These are phyloP conservation scores for Silvanus unidentatus DNA, from an alignment of 2,888 invertebrate genomes.

Conservation along the genomic window DNA sequence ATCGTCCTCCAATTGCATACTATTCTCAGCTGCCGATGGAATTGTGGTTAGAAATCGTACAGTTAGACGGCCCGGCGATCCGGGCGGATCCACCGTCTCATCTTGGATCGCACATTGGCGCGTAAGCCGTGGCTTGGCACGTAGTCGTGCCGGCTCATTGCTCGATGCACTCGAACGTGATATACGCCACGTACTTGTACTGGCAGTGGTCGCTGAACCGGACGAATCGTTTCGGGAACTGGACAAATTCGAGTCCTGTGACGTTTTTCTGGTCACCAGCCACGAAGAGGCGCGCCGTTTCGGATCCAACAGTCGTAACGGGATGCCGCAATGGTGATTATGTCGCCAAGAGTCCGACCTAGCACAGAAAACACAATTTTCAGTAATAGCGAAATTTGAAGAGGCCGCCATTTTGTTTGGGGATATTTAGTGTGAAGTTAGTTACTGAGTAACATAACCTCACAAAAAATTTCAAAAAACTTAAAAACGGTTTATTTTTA, in stretches of 20 bases:
- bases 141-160: slow-evolving; percentile 46
- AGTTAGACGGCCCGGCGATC: slow-evolving; percentile 50
- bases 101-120: slow-evolving; percentile 76
- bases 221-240: slow-evolving; percentile 89
- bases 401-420: too few relatives aligned
- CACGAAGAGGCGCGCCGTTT: slow-evolving; percentile 80
- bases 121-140: slow-evolving; percentile 67
- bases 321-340: slow-evolving; percentile 69
- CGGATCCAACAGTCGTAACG: slow-evolving; percentile 65
- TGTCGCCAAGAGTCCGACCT: slow-evolving; percentile 84
- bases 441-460: too few relatives aligned
- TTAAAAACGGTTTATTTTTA: too few relatives aligned
- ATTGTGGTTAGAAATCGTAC: slow-evolving; percentile 62
- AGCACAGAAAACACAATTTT: too few relatives aligned
- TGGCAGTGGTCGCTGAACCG: slow-evolving; percentile 81
- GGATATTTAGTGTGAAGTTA: too few relatives aligned
- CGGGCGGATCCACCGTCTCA: slow-evolving; percentile 61
- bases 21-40: slow-evolving; percentile 68
- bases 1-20: slow-evolving; percentile 63
- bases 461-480: too few relatives aligned
- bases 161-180: slow-evolving; percentile 74
- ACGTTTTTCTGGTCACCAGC: slow-evolving; percentile 86
- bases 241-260: slow-evolving; percentile 86
- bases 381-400: not conserved
- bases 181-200: slow-evolving; percentile 84